Conservation (phyloP, 1,140 invertebrate species). For the Hylaeus anthracinus region DNA sequence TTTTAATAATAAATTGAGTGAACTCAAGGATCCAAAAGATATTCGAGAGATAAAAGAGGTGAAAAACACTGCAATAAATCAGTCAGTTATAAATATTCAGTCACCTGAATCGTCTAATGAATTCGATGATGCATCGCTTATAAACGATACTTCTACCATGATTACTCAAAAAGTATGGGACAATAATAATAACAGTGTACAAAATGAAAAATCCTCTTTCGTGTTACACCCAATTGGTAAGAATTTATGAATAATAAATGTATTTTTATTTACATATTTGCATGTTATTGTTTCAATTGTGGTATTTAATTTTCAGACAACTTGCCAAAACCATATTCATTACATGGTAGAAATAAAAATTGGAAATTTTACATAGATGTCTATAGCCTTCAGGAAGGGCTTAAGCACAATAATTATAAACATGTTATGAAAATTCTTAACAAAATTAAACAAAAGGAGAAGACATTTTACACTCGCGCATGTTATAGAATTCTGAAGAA, state of each 20-base stretch:
- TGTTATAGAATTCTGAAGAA: conserved; percentile 64
- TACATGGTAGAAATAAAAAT: conserved; percentile 40
- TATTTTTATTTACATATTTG: too few species aligned
- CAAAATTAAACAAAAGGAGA: conserved; percentile 15
- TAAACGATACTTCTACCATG: background rate
- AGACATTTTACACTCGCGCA: conserved; percentile 35
- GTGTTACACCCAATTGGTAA: conserved; percentile 38
- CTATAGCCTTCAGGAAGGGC: conserved; percentile 49
- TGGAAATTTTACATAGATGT: conserved; percentile 62
- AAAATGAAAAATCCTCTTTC: conserved; percentile 5
- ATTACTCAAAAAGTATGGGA: background rate
- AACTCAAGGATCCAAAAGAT: too few species aligned
- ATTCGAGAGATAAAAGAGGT: too few species aligned
- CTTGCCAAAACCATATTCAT: conserved; percentile 38
- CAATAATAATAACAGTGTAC: background rate
- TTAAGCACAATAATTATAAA: conserved; percentile 64
- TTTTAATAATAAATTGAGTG: conserved; percentile 21
- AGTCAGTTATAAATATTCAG: background rate
- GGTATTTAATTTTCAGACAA: conserved; percentile 47
- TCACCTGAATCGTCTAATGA: background rate
- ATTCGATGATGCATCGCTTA: background rate
- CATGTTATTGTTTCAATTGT: background rate
- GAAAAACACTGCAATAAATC: background rate
- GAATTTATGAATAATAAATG: background rate
- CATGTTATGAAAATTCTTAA: conserved; percentile 60